A percentile compares a stretch with the other conserved stretches of the same genome.
Conservation (phyloP, 2,888 invertebrate genomes). For the Ophonus ardosiacus region DNA sequence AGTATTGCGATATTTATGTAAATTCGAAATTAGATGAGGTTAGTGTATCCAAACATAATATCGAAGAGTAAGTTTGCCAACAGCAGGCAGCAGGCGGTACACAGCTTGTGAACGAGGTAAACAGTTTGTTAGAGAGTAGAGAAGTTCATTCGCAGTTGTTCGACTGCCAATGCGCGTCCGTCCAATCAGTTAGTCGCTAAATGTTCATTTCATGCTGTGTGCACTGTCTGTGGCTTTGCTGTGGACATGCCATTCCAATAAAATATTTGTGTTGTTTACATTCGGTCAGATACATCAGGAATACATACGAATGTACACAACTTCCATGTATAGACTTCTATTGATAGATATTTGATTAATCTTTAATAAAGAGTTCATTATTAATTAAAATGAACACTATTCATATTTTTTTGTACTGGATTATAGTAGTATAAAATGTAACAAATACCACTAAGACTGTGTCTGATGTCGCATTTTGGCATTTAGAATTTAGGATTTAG, state of each 20-base stretch:
- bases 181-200: constrained; percentile 30
- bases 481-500: too few relatives aligned
- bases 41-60: constrained; percentile 25
- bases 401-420: background rate
- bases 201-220: constrained; percentile 27
- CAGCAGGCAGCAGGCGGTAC: background rate
- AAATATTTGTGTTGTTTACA: constrained; percentile 8
- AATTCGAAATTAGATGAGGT: constrained; percentile 25
- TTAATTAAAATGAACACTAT: background rate
- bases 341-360: background rate
- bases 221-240: background rate
- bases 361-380: background rate
- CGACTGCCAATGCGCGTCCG: constrained; percentile 23
- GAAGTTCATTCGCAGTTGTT: constrained; percentile 36
- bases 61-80: constrained; percentile 25
- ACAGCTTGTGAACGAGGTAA: background rate
- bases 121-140: background rate
- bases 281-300: background rate
- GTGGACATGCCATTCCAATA: background rate
- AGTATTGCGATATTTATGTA: background rate
- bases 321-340: background rate
- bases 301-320: background rate
- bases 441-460: too few relatives aligned
- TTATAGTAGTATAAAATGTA: background rate
- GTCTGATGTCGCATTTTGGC: too few relatives aligned